Evolutionary conservation across 2,113 vertebrate species (phyloP).

Genomic region (Aegithalos caudatus): DNA sequence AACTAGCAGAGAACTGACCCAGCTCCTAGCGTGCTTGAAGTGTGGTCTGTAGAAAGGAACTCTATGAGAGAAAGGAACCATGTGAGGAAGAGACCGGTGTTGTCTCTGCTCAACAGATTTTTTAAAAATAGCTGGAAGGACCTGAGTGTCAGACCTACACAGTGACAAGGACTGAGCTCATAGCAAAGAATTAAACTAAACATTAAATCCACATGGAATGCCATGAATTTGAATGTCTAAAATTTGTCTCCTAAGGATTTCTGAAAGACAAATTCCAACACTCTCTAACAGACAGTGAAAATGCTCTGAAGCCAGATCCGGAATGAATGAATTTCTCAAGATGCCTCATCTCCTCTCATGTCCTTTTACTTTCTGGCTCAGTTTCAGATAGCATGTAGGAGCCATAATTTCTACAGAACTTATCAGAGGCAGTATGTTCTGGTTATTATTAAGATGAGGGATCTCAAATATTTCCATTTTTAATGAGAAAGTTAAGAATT

Average conservation of each 20-base stretch:
- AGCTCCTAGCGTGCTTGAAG: background rate
- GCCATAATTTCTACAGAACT: background rate
- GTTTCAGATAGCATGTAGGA: background rate
- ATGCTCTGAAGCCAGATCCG: background rate
- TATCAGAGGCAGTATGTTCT: background rate
- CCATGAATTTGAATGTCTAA: background rate
- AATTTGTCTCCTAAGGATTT: background rate
- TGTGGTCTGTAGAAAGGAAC: background rate
- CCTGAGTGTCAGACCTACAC: background rate
- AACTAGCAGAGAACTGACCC: background rate
- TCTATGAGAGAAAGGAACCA: background rate
- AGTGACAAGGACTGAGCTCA: background rate
- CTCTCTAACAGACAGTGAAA: background rate
- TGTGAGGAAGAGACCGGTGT: fast-evolving
- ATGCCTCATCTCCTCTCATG: background rate
- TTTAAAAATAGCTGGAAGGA: background rate
- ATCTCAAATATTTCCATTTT: background rate
- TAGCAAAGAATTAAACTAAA: background rate
- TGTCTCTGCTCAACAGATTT: background rate
- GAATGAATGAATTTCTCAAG: background rate
- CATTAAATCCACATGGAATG: background rate
- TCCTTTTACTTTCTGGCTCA: background rate
- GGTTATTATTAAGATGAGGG: background rate
- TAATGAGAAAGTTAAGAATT: background rate
- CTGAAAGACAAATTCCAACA: background rate